These are phyloP conservation scores for Scotopteryx bipunctaria DNA, from an alignment of 2,888 invertebrate species.

Conservation along the genomic window DNA sequence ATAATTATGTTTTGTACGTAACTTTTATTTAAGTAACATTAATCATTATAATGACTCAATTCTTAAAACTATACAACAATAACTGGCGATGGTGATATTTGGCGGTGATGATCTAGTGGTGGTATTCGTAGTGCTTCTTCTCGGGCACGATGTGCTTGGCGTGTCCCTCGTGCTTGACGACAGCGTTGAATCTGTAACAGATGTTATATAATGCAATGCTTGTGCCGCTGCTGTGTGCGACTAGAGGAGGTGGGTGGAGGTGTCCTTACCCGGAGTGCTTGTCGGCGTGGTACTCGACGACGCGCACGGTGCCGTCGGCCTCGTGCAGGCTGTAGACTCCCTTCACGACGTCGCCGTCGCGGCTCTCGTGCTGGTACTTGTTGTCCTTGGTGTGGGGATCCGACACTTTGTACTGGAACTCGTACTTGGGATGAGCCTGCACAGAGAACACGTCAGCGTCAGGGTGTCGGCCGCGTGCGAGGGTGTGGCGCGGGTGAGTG, in stretches of 20 bases:
- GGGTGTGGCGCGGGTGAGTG: neutral
- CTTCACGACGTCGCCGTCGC: conserved; percentile 79
- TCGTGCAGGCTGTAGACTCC: conserved; percentile 84
- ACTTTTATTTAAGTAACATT: too few relatives aligned
- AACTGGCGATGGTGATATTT: neutral
- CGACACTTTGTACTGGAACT: conserved; percentile 77
- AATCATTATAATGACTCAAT: neutral
- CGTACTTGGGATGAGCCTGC: conserved; percentile 78
- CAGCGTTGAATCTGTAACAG: neutral
- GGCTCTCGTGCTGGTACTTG: conserved; percentile 79
- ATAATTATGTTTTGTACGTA: too few relatives aligned
- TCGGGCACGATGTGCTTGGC: neutral
- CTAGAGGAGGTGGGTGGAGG: neutral
- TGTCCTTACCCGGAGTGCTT: conserved; percentile 71
- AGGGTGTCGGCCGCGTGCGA: neutral
- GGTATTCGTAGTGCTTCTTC: neutral
- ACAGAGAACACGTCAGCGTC: neutral
- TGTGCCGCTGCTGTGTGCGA: too few relatives aligned
- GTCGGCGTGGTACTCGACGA: conserved; percentile 80
- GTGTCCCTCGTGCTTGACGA: neutral
- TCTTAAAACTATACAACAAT: neutral
- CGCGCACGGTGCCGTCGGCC: conserved; percentile 81
- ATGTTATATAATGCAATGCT: too few relatives aligned
- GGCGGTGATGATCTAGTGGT: neutral
- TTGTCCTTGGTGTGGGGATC: conserved; percentile 82